Percentiles rank a stretch among this genome's conserved stretches.
Evolutionary conservation across 92 coral and sea anemone species (phyloP).

Genomic region (Pocillopora meandrina): DNA sequence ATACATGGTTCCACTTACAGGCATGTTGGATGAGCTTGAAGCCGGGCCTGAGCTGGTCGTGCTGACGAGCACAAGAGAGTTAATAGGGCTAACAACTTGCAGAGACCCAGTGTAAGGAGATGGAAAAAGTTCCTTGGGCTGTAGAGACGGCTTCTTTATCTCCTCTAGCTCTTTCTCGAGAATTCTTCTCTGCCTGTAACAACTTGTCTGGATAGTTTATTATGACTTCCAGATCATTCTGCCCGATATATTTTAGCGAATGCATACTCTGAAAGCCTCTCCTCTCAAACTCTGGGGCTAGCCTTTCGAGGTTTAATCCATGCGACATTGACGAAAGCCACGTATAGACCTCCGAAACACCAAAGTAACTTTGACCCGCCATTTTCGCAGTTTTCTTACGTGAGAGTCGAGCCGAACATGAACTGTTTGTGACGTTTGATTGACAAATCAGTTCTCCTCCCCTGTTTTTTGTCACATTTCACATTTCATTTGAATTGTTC

Average conservation of each 20-base stretch:
- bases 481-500: no score
- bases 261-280: constrained; percentile 38
- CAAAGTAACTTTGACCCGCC: constrained; percentile 1
- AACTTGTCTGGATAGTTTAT: constrained; percentile 49
- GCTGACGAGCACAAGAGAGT: no score
- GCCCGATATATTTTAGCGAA: constrained; percentile 32
- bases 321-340: constrained; percentile 51
- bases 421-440: no score
- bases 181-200: constrained; percentile 43
- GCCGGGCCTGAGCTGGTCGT: no score
- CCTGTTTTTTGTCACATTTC: no score
- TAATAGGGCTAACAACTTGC: no score
- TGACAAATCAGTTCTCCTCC: no score
- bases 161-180: constrained; percentile 52
- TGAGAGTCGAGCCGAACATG: no score
- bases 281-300: constrained; percentile 49
- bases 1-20: no score
- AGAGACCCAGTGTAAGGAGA: constrained; percentile 1
- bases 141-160: not conserved
- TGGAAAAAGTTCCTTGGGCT: constrained; percentile 1
- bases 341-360: constrained; percentile 36
- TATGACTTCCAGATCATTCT: constrained; percentile 46
- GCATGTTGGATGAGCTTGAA: no score
- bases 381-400: not conserved
- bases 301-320: constrained; percentile 45